Conservation (phyloP, 2,797 vertebrate species). For the Clarias fuscus region DNA sequence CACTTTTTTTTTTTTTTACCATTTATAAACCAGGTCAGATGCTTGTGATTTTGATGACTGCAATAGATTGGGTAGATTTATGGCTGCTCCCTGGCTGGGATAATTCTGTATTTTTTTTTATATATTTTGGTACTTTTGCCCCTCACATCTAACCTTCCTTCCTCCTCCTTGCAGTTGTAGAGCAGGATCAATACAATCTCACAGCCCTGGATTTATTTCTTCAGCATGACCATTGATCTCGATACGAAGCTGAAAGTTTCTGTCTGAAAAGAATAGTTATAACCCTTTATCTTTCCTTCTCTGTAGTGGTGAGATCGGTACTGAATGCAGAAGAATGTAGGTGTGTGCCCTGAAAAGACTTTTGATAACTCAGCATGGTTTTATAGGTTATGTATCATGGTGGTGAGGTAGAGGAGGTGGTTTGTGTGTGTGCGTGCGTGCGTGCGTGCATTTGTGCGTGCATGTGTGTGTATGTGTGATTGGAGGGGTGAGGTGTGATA, state of each 20-base stretch:
- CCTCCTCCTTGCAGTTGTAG: conserved; percentile 68
- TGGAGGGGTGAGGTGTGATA: neutral
- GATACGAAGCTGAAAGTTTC: conserved; percentile 72
- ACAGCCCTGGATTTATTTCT: conserved; percentile 75
- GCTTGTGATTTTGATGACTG: conserved; percentile 7
- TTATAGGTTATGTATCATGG: neutral
- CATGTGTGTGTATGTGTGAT: neutral
- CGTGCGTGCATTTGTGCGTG: conserved; percentile 4
- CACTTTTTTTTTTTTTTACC: neutral
- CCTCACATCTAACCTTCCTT: conserved; percentile 54
- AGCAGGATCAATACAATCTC: conserved; percentile 76
- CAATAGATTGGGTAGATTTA: neutral
- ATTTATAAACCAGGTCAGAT: neutral
- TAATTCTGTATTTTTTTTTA: conserved; percentile 57
- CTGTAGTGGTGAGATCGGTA: conserved; percentile 16
- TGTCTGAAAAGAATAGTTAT: conserved; percentile 61
- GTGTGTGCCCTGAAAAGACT: conserved; percentile 25
- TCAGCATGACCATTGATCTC: conserved; percentile 74
- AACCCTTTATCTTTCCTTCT: conserved; percentile 29
- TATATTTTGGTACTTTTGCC: conserved; percentile 30
- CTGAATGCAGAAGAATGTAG: conserved; percentile 42
- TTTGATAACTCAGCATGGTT: conserved; percentile 26
- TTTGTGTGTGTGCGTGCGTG: neutral
- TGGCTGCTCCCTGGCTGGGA: conserved; percentile 50
- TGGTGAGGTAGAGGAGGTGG: conserved; percentile 3